Percentiles rank a stretch among this genome's conserved stretches.
phyloP scores from a whole-genome alignment of 2,888 invertebrate species.

The Meteorus colon region DNA sequence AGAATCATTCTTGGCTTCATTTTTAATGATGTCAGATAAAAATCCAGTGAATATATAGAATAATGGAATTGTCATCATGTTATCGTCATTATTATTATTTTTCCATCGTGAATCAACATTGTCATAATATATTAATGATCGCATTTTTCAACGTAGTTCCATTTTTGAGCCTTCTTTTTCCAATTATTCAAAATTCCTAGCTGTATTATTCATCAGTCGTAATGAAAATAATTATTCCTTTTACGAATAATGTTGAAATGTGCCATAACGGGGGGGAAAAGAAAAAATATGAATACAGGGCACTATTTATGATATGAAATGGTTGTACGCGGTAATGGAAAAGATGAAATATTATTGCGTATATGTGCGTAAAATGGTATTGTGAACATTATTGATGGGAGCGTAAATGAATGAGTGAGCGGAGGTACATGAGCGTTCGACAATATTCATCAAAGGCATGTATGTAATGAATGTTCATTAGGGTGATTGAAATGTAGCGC shows the following conservation, averaged over 20 bases:
- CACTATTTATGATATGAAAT: background rate
- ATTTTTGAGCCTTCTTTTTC: background rate
- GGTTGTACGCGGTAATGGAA: background rate
- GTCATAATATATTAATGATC: conserved; percentile 22
- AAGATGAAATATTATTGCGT: background rate
- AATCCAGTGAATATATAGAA: conserved; percentile 14
- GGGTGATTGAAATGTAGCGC: background rate
- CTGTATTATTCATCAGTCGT: background rate
- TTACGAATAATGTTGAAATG: background rate
- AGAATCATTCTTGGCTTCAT: background rate
- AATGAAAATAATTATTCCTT: background rate
- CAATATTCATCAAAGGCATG: conserved; percentile 12
- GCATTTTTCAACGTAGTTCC: conserved; percentile 11
- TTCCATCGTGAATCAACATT: conserved; percentile 14
- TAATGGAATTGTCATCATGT: background rate
- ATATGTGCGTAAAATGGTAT: conserved; percentile 2
- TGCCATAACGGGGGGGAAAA: background rate
- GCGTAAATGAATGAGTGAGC: background rate
- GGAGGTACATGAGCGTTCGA: background rate
- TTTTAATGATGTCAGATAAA: conserved; percentile 5
- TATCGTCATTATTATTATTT: background rate
- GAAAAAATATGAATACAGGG: background rate
- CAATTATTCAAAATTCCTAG: background rate
- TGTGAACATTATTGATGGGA: background rate
- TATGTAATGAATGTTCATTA: background rate